phyloP scores from a whole-genome alignment of 2,113 vertebrate species.

The Furnarius figulus region DNA sequence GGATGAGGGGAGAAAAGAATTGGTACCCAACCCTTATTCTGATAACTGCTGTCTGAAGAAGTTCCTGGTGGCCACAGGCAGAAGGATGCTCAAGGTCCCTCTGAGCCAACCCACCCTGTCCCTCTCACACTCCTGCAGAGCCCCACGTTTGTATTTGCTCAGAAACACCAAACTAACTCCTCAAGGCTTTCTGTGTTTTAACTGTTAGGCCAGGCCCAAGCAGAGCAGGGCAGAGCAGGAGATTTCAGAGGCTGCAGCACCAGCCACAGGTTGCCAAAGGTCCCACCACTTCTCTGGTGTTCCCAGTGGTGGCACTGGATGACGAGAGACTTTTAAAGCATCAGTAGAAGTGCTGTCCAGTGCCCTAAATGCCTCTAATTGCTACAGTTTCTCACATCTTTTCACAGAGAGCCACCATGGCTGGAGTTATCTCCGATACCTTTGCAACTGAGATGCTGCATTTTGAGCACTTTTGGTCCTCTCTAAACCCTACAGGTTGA shows the following conservation, averaged over 20 bases:
- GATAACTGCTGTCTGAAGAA: not conserved
- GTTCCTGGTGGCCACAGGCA: fast-evolving
- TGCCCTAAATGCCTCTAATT: not conserved
- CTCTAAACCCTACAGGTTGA: not conserved
- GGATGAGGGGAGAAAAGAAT: not conserved
- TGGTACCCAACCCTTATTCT: not conserved
- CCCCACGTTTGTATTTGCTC: not conserved
- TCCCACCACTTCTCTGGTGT: not conserved
- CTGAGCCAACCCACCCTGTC: fast-evolving
- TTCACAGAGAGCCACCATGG: not conserved
- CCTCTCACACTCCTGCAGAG: fast-evolving
- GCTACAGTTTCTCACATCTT: not conserved
- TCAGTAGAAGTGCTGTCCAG: not conserved
- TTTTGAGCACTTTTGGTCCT: not conserved
- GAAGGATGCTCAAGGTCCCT: not conserved
- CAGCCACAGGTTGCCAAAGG: fast-evolving
- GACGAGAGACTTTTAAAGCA: not conserved
- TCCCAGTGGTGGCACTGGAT: fast-evolving
- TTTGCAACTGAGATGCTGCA: not conserved
- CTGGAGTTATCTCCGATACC: not conserved
- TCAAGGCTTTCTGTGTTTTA: not conserved
- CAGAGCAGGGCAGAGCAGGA: not conserved
- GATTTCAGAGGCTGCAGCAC: not conserved
- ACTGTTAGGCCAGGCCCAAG: not conserved
- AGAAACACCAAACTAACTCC: not conserved